Evolutionary conservation across 2,888 invertebrate genomes (phyloP), one percentile per base, ranked within the genome.

Genomic region (Calliphora vomitoria): DNA sequence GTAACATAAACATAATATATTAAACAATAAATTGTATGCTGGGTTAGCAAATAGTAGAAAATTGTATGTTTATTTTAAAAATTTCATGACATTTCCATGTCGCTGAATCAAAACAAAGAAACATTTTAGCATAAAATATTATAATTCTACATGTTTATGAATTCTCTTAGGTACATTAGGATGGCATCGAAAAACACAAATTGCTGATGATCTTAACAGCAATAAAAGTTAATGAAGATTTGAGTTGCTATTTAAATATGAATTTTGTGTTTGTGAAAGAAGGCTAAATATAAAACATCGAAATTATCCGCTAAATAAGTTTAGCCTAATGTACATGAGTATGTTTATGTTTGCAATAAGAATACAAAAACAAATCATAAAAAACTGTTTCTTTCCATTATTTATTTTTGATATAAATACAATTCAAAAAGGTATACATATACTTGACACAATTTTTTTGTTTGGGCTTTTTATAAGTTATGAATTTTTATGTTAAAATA

Each of bases 31-130:
- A 35, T 44, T 44, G 44, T 44, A 11, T 44, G 11, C 13, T 44
- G 44, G 44, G 44, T 53, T n/a, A 53, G 3, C 1, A 8, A 53
- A 53, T 55, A 18, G 53, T 53, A 20, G 0, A 53, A 8, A 53
- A 18, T 53, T 10, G 18, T 53, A 60, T 64, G 4, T 64, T 18
- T 64, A 41, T 10, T 18, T 41, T 0, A 38, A 18, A 10, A 64
- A 64, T 41, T 41, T 64, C 41, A 18, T 64, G 41, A 64, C 41
- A 64, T 64, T 64, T 64, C 41, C 64, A 41, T 18, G 64, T 64
- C 64, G 41, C 64, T 18, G 64, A 64, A 41, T 64, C 18, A 41
- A 64, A 64, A 64, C 18, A 64, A 64, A 41, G 64, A 18, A 41
- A 64, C 38, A 11, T 64, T 64, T 64, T 64, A 18, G 18, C 64